These are phyloP conservation scores for Brachyrhaphis roseni DNA, from an alignment of 2,797 vertebrate species.

Conservation along the genomic window DNA sequence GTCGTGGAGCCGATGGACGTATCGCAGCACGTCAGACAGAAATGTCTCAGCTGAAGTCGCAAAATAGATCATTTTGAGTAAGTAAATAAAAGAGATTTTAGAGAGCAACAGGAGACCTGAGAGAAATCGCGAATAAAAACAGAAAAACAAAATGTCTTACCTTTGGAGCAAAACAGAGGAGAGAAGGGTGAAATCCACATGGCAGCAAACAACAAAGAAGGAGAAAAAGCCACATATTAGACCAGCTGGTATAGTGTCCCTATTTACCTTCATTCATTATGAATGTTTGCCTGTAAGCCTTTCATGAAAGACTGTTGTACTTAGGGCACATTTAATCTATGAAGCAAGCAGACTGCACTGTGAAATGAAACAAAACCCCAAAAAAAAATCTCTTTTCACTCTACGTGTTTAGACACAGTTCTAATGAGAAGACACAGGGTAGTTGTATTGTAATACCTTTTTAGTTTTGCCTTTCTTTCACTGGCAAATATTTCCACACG, in stretches of 20 bases:
- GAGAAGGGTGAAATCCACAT: not conserved
- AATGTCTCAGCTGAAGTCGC: not conserved
- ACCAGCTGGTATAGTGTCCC: not conserved
- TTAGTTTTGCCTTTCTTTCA: not conserved
- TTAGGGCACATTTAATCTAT: constrained; percentile 2
- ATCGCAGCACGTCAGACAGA: not conserved
- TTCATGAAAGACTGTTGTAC: not conserved
- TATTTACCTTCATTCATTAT: constrained; percentile 2
- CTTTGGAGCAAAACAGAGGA: constrained; percentile 17
- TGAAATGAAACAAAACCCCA: not conserved
- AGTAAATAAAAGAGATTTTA: not conserved
- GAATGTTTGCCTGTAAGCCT: not conserved
- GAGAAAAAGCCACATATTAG: constrained; percentile 24
- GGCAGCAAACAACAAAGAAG: constrained; percentile 11
- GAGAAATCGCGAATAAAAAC: constrained; percentile 1
- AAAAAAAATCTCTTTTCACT: not conserved
- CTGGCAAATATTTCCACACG: not conserved
- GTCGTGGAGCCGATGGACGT: too few relatives aligned
- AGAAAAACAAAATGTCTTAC: constrained; percentile 38
- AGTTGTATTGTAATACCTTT: not conserved
- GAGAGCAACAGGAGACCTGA: not conserved
- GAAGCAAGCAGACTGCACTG: not conserved
- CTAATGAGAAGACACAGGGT: not conserved
- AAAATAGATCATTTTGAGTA: not conserved
- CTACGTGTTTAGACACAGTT: not conserved